Evolutionary conservation across 1,140 invertebrate genomes (phyloP).

Genomic region (Scaptomyza graminum): DNA sequence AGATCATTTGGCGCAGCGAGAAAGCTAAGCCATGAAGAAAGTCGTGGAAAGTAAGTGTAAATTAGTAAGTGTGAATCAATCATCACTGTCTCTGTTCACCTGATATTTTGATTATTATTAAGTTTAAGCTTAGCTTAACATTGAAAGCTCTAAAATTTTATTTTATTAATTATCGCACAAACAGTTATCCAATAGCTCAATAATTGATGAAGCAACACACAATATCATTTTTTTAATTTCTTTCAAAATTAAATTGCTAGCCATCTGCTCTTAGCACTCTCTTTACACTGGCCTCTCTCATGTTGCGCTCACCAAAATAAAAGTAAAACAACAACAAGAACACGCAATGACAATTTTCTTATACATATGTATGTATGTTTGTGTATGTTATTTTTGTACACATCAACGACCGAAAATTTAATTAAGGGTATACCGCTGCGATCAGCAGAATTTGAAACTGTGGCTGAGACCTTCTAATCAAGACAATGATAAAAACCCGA

Average conservation of each 20-base stretch:
- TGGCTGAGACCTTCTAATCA: constrained; percentile 73
- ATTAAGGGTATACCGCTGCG: constrained; percentile 79
- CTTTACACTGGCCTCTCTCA: not conserved
- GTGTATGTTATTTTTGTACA: constrained; percentile 25
- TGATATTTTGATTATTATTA: too few species aligned
- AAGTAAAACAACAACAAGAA: constrained; percentile 37
- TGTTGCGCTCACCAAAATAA: not conserved
- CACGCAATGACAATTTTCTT: constrained; percentile 52
- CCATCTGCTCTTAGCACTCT: constrained; percentile 6
- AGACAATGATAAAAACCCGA: constrained; percentile 66
- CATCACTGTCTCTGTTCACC: too few species aligned
- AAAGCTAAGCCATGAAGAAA: too few species aligned
- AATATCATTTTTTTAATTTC: constrained; percentile 13
- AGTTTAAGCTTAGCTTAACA: too few species aligned
- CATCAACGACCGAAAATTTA: constrained; percentile 58
- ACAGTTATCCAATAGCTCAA: constrained; percentile 19
- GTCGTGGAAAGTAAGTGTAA: too few species aligned
- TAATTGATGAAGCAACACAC: constrained; percentile 32
- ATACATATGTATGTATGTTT: constrained; percentile 5
- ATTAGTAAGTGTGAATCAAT: too few species aligned
- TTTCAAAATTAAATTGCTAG: constrained; percentile 8
- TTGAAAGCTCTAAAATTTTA: too few species aligned
- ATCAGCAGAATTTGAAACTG: constrained; percentile 75
- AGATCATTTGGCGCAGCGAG: too few species aligned
- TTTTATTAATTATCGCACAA: constrained; percentile 17